These are phyloP conservation scores for Macquaria ambigua DNA, from an alignment of 2,113 vertebrate species.

Conservation along the genomic window DNA sequence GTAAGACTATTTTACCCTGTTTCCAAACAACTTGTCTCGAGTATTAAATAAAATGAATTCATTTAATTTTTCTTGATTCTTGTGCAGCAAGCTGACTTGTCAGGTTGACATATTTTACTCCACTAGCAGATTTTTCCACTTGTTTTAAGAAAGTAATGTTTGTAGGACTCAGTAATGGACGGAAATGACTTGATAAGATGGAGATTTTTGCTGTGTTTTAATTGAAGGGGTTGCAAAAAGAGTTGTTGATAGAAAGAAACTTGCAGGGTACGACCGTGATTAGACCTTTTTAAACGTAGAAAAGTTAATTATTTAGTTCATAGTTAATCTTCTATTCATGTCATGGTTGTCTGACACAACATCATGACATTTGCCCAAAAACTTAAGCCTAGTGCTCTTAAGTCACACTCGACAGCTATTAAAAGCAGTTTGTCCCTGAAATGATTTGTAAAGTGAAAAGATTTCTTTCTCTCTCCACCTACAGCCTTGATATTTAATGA, in stretches of 20 bases:
- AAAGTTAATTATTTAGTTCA: background rate
- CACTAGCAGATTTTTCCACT: background rate
- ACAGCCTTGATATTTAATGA: background rate
- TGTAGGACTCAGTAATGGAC: background rate
- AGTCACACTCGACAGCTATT: background rate
- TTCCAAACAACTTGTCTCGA: background rate
- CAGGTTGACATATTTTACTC: background rate
- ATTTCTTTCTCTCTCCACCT: background rate
- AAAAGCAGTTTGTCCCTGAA: slow-evolving; percentile 30
- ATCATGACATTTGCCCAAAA: background rate
- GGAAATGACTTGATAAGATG: background rate
- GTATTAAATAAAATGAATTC: background rate
- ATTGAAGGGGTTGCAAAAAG: background rate
- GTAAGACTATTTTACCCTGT: background rate
- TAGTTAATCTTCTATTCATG: background rate
- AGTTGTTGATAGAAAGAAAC: background rate
- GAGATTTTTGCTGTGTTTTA: background rate
- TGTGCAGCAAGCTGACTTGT: background rate
- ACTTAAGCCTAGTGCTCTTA: background rate
- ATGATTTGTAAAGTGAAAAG: slow-evolving; percentile 23
- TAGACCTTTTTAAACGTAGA: background rate
- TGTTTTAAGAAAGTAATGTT: background rate
- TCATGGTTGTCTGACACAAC: background rate
- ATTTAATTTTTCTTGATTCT: background rate
- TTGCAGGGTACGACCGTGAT: background rate